Conservation (phyloP, 2,888 invertebrate species). For the Caenorhabditis sp. region DNA sequence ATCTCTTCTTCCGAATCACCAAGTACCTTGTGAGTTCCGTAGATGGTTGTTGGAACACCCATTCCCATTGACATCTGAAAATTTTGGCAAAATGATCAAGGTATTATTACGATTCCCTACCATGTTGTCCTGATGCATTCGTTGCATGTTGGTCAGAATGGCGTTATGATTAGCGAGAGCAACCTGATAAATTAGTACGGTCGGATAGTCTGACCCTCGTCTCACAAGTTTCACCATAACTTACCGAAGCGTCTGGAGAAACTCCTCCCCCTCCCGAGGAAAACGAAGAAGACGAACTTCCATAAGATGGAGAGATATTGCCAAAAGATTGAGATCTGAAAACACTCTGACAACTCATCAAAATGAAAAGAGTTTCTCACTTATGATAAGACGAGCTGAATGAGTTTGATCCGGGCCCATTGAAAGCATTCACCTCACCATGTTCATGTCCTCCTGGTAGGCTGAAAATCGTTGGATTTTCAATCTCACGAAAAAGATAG, state of each 20-base stretch:
- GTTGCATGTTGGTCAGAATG: conserved; percentile 24
- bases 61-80: no score
- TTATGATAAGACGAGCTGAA: conserved; percentile 31
- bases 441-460: conserved; percentile 34
- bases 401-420: conserved; percentile 26
- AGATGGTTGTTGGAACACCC: background rate
- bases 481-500: no score
- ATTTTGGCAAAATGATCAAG: no score
- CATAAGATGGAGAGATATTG: conserved; percentile 19
- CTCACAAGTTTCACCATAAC: no score
- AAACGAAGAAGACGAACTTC: no score
- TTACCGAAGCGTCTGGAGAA: conserved; percentile 21
- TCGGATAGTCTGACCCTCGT: background rate
- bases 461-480: conserved; percentile 7
- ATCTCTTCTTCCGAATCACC: background rate
- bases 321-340: conserved; percentile 35
- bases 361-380: conserved; percentile 6
- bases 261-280: no score
- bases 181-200: conserved; percentile 19
- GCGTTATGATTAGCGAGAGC: conserved; percentile 30
- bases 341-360: background rate
- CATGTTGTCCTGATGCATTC: conserved; percentile 2
- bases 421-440: conserved; percentile 24
- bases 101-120: no score
- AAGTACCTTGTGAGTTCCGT: background rate